phyloP scores from a whole-genome alignment of 2,113 vertebrate genomes.

The Chionomys nivalis region DNA sequence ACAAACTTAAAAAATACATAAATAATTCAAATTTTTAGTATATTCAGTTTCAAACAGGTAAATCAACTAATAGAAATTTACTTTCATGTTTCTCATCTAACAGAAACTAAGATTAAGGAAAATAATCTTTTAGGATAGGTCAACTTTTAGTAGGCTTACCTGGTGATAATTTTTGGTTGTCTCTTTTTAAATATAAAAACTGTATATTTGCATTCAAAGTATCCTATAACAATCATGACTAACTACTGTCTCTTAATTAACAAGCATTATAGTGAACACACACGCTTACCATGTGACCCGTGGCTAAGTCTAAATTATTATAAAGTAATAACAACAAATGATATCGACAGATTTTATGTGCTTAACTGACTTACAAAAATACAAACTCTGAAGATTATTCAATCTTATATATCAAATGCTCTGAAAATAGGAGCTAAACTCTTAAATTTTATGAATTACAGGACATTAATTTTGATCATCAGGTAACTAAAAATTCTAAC shows the following conservation, averaged over 20 bases:
- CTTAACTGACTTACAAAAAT: not conserved
- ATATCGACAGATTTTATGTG: not conserved
- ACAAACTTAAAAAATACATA: not conserved
- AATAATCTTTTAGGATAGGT: not conserved
- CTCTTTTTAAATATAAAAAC: conserved; percentile 2
- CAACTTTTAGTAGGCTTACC: not conserved
- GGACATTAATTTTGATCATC: not conserved
- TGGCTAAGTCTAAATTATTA: not conserved
- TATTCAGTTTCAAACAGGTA: conserved; percentile 4
- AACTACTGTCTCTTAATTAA: not conserved
- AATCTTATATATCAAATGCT: not conserved
- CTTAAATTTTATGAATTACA: conserved; percentile 25
- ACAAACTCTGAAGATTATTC: not conserved
- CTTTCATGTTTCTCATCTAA: not conserved
- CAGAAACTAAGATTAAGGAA: not conserved
- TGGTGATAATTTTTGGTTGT: not conserved
- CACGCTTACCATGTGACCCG: not conserved
- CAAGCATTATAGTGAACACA: not conserved
- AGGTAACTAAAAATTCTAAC: not conserved
- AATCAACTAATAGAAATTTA: not conserved
- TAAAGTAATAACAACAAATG: not conserved
- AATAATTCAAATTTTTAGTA: not conserved
- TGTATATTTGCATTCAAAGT: conserved; percentile 37
- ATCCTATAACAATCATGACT: not conserved
- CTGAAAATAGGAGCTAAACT: conserved; percentile 10